Evolutionary conservation across 2,113 vertebrate species (phyloP), one percentile per base, ranked within the genome.

Genomic region (Campylorhamphus procurvoides): DNA sequence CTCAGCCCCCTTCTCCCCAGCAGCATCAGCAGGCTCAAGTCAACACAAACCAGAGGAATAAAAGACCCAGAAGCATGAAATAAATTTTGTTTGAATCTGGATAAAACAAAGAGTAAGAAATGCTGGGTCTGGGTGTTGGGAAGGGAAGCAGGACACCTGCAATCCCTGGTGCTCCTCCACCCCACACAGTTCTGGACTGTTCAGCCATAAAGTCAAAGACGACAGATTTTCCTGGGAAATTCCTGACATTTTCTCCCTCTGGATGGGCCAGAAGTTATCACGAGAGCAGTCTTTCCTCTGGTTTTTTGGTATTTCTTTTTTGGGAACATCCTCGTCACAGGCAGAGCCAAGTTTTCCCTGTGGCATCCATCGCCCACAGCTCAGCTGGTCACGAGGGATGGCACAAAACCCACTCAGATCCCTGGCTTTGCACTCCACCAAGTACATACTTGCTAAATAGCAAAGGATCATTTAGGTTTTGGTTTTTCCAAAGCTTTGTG

Each of bases 201-300:
- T 81, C 67, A 58, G 60, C 39, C 74, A 60, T 28, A 23, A 79
- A 86, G 27, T 22, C 58, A 92, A 64, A 77, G 29, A 17, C 9
- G 59, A 16, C 28, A 62, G 72, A 55, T 64, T 93, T 85, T 88
- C 29, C 69, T 52, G 33, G 68, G 84, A 89, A 92, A 92, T 87
- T 94, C 86, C 94, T 90, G 47, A 35, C 53, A 72, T 93, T 96
- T 94, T 89, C 76, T 92, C 60, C 18, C 89, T 84, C 56, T 89
- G 53, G 13, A 79, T 47, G 52, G 28, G 56, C 79, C 91, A 92
- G 68, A 40, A 69, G 18, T 55, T 60, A 58, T 23, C 40, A 49
- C 2, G 52, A 85, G 84, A 90, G n/a, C 63, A 59, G 50, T 12
- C 40, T 74, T 72, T 88, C 55, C 67, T 14, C 39, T 86, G 47